Conservation (phyloP, 2,888 invertebrate species). For the Leptogaster cylindrica region DNA sequence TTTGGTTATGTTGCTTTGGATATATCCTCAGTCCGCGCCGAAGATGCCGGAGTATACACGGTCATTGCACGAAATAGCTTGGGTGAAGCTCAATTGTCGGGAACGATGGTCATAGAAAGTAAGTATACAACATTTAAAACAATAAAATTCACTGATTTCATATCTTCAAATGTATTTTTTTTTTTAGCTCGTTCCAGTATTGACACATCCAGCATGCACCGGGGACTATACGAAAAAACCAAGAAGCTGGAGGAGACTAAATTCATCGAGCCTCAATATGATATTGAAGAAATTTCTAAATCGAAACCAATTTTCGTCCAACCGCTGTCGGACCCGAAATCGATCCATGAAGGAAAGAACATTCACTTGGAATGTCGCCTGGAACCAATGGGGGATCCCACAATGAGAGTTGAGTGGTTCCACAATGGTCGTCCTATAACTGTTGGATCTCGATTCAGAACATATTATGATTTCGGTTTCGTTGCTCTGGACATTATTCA, state of each 20-base stretch:
- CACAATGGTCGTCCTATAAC: constrained; percentile 90
- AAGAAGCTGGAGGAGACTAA: constrained; percentile 83
- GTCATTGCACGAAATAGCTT: constrained; percentile 89
- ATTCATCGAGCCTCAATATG: constrained; percentile 85
- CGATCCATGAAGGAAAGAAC: constrained; percentile 85
- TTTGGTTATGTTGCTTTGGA: constrained; percentile 97
- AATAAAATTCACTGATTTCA: background rate
- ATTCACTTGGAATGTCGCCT: constrained; percentile 90
- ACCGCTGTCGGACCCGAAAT: constrained; percentile 84
- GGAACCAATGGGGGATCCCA: constrained; percentile 95
- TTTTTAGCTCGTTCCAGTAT: constrained; percentile 82
- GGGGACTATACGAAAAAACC: constrained; percentile 84
- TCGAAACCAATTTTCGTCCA: constrained; percentile 94
- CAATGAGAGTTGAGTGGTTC: constrained; percentile 95
- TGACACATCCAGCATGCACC: constrained; percentile 90
- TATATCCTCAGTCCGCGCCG: constrained; percentile 87
- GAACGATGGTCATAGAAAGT: constrained; percentile 89
- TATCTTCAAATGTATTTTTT: constrained; percentile 41
- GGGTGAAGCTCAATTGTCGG: constrained; percentile 85
- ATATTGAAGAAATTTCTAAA: constrained; percentile 90
- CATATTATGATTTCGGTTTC: constrained; percentile 96
- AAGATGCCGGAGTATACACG: constrained; percentile 92
- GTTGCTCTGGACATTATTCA: constrained; percentile 95
- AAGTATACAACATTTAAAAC: constrained; percentile 61
- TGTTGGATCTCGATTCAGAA: constrained; percentile 89